Evolutionary conservation across 2,113 vertebrate genomes (phyloP).

Genomic region (Asarcornis scutulata): DNA sequence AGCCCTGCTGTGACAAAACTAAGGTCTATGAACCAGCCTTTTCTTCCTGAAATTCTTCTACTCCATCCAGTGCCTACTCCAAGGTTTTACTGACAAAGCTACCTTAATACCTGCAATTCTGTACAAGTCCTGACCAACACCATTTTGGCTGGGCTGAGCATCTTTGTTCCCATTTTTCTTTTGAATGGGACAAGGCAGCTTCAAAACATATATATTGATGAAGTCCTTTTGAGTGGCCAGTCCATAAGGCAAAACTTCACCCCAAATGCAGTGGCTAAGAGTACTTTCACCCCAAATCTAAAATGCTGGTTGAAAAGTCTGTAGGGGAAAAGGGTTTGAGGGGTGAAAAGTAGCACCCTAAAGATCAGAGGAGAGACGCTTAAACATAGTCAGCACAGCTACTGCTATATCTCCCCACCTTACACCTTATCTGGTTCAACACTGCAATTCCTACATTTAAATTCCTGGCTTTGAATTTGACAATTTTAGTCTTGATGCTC

Average conservation of each 20-base stretch:
- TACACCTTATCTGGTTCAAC: not conserved
- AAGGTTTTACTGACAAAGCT: not conserved
- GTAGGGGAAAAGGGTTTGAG: not conserved
- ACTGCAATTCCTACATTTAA: not conserved
- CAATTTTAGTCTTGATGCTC: not conserved
- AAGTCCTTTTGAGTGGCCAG: not conserved
- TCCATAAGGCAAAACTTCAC: not conserved
- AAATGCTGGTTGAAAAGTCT: not conserved
- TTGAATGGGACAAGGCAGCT: not conserved
- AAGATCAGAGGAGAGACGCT: not conserved
- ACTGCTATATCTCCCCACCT: not conserved
- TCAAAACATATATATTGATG: not conserved
- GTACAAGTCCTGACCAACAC: not conserved
- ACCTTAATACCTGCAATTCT: not conserved
- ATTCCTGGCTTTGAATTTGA: not conserved
- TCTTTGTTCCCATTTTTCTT: not conserved
- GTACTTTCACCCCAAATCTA: not conserved
- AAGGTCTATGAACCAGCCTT: fast-evolving
- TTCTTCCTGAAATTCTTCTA: not conserved
- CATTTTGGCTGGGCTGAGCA: not conserved
- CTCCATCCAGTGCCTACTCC: not conserved
- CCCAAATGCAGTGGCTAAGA: not conserved
- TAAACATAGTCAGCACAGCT: not conserved
- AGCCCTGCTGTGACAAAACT: not conserved
- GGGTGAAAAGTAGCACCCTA: not conserved